Evolutionary conservation across 1,140 invertebrate genomes (phyloP), one percentile per base, ranked within the genome.

Genomic region (Monochamus saltuarius): DNA sequence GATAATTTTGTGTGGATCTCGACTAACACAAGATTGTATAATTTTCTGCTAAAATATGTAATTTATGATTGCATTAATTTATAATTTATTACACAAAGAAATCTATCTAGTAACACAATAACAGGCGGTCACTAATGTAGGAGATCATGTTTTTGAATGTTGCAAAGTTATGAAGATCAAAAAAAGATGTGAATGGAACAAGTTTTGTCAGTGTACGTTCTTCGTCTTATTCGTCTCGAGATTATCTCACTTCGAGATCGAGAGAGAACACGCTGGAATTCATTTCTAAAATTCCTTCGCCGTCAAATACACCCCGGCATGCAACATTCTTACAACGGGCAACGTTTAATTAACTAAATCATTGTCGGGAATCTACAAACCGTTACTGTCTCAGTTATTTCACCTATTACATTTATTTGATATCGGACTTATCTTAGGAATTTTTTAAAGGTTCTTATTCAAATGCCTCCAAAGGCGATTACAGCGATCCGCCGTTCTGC

Each of bases 321-420:
- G 55, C 55, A 53, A 58, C 60, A 58, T 62, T 58, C 60, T 58
- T 57, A 58, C 55, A 52, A 58, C 39, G 52, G 54, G 47, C 54
- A 58, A 29, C 55, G 40, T 62, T 62, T 62, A 62, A 62, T 62
- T 62, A 62, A 62, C 54, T 62, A 58, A 62, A 62, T 62, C 60
- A 62, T 62, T 57, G 60, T 35, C 60, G 60, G 40, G 59, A 56
- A 61, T 61, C 55, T 62, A 62, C 55, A 62, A 54, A 54, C 36
- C 37, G 37, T 54, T 54, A 10, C 52, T 42, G 52, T 54, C 52
- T 54, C 52, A 19, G 17, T 54, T 54, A 54, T 54, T 54, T 40
- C 37, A 54, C 52, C 52, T 54, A 54, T 54, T 54, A 54, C 52
- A 42, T 54, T 54, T 37, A 16, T 10, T 11, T 13, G 52, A 42